Evolutionary conservation across 2,797 vertebrate species (phyloP).

Genomic region (Argentina silus): DNA sequence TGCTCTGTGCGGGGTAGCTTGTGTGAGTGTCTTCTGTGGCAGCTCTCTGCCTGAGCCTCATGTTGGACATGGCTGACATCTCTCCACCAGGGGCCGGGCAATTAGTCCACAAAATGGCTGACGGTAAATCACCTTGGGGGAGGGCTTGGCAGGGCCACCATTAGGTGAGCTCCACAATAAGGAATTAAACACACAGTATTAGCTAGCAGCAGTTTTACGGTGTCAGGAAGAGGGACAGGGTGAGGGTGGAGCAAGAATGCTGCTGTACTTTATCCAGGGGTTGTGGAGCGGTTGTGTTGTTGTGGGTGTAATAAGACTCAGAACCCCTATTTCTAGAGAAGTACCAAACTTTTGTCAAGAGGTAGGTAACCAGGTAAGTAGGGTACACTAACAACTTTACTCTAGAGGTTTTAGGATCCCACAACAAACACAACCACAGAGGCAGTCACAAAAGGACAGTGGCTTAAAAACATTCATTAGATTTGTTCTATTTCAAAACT

Average conservation of each 20-base stretch:
- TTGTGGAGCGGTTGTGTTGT: not conserved
- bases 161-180: constrained; percentile 64
- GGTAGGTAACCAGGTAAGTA: too few species aligned
- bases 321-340: too few species aligned
- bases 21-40: constrained; percentile 50
- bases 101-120: constrained; percentile 78
- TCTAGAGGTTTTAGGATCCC: too few species aligned
- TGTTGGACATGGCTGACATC: constrained; percentile 62
- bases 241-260: constrained; percentile 43
- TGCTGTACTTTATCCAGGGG: constrained; percentile 15
- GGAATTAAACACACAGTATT: constrained; percentile 72
- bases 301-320: too few species aligned
- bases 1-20: constrained; percentile 31
- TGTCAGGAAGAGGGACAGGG: constrained; percentile 46
- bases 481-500: too few species aligned
- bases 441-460: too few species aligned
- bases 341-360: too few species aligned
- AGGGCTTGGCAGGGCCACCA: constrained; percentile 69
- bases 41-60: constrained; percentile 40
- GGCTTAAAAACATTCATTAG: too few species aligned
- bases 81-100: constrained; percentile 55
- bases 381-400: too few species aligned
- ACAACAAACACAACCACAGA: too few species aligned
- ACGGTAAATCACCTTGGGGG: constrained; percentile 71
- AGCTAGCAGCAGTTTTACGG: constrained; percentile 67